A percentile compares a stretch with the other conserved stretches of the same genome.
These are phyloP conservation scores for Steinernema hermaphroditum DNA, from an alignment of 2,888 invertebrate species.

Conservation along the genomic window DNA sequence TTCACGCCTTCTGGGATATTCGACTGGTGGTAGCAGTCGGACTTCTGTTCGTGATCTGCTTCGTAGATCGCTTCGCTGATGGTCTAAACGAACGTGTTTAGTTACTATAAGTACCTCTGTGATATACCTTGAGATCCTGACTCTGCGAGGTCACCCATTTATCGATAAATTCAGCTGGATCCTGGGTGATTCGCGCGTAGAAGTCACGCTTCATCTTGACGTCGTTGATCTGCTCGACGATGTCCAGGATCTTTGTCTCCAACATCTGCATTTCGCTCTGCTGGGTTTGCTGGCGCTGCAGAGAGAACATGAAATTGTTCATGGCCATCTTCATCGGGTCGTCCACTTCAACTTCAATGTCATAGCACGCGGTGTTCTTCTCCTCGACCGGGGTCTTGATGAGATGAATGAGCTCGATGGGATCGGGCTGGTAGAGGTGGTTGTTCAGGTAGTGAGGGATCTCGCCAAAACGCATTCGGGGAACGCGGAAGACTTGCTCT, in stretches of 20 bases:
- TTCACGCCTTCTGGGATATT: slow-evolving; percentile 84
- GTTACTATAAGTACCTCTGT: not conserved
- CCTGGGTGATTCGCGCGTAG: slow-evolving; percentile 93
- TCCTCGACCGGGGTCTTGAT: slow-evolving; percentile 71
- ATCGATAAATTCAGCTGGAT: slow-evolving; percentile 96
- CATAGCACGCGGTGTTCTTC: slow-evolving; percentile 84
- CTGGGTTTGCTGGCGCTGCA: slow-evolving; percentile 1
- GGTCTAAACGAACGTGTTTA: slow-evolving; percentile 71
- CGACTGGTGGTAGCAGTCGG: slow-evolving; percentile 88
- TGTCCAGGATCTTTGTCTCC: slow-evolving; percentile 95
- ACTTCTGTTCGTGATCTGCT: slow-evolving; percentile 87
- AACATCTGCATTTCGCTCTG: slow-evolving; percentile 82
- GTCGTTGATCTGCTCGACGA: slow-evolving; percentile 97
- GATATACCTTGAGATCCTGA: slow-evolving; percentile 84
- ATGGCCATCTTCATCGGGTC: slow-evolving; percentile 95
- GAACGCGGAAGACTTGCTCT: slow-evolving; percentile 89
- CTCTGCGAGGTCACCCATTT: slow-evolving; percentile 98
- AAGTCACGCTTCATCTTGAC: slow-evolving; percentile 96
- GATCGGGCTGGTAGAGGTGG: slow-evolving; percentile 94
- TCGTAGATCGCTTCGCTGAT: slow-evolving; percentile 91
- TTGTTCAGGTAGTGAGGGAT: slow-evolving; percentile 92
- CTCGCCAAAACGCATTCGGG: slow-evolving; percentile 96
- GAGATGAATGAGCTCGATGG: slow-evolving; percentile 97
- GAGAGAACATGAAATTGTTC: slow-evolving; percentile 83
- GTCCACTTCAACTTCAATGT: slow-evolving; percentile 92